These are phyloP conservation scores for Epiblema foenella DNA, from an alignment of 2,888 invertebrate genomes.

Conservation along the genomic window DNA sequence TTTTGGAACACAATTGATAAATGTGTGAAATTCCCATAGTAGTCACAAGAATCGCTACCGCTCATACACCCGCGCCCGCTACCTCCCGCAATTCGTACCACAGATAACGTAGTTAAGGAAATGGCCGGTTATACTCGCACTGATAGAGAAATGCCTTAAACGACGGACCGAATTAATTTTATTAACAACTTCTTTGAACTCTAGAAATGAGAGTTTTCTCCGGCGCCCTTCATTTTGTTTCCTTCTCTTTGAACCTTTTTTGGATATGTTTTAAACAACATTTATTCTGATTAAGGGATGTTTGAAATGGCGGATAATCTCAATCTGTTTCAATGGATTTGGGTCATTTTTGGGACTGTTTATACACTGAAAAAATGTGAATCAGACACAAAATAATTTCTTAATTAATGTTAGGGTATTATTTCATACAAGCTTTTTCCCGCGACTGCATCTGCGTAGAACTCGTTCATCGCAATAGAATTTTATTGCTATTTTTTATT, in stretches of 20 bases:
- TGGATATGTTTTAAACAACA: conserved; percentile 29
- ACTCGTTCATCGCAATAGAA: too few species aligned
- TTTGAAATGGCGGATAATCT: conserved; percentile 1
- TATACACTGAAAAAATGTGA: conserved; percentile 8
- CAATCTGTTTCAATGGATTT: conserved; percentile 14
- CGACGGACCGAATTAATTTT: conserved; percentile 41
- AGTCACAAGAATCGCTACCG: conserved; percentile 1
- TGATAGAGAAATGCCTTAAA: conserved; percentile 54
- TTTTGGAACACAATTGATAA: too few species aligned
- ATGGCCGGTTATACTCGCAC: conserved; percentile 57
- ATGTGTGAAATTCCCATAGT: not conserved
- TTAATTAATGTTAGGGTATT: not conserved
- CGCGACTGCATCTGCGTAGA: too few species aligned
- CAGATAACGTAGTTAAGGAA: conserved; percentile 59
- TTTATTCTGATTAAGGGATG: conserved; percentile 26
- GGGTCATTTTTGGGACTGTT: conserved; percentile 6
- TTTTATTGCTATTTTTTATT: too few species aligned
- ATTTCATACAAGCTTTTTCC: too few species aligned
- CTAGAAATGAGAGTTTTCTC: conserved; percentile 35
- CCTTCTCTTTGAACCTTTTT: conserved; percentile 41
- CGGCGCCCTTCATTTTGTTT: conserved; percentile 37
- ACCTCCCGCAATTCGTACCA: conserved; percentile 17
- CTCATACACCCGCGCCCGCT: conserved; percentile 5
- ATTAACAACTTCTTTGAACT: conserved; percentile 44
- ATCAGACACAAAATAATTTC: not conserved